Percentiles rank a stretch among this genome's conserved stretches.
These are phyloP conservation scores for Leptoclinus maculatus DNA, from an alignment of 2,797 vertebrate genomes.

Conservation along the genomic window DNA sequence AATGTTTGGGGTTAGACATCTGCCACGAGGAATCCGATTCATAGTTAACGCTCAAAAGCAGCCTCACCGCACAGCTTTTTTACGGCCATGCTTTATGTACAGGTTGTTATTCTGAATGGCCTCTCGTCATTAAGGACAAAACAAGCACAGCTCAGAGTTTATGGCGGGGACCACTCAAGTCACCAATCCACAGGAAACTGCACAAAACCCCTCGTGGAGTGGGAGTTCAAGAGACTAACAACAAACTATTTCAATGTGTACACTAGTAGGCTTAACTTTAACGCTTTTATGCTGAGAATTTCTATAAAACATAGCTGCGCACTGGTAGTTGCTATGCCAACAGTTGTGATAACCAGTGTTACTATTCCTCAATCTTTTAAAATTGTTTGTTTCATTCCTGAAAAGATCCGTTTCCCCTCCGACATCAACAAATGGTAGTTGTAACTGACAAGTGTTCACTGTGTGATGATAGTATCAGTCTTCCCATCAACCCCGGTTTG, in stretches of 20 bases:
- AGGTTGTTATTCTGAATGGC: conserved; percentile 65
- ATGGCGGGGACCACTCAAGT: conserved; percentile 40
- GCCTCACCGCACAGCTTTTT: conserved; percentile 75
- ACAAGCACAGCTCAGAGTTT: conserved; percentile 59
- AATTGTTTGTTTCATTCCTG: background rate
- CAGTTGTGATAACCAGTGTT: background rate
- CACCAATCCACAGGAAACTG: conserved; percentile 48
- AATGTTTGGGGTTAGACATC: conserved; percentile 29
- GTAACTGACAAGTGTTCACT: conserved; percentile 45
- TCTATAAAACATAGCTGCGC: background rate
- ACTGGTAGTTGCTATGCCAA: background rate
- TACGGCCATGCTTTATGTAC: conserved; percentile 81
- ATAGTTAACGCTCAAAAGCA: conserved; percentile 16
- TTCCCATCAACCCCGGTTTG: conserved; percentile 69
- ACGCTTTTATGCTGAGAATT: background rate
- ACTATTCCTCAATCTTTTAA: background rate
- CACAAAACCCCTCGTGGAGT: conserved; percentile 17
- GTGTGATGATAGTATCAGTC: conserved; percentile 56
- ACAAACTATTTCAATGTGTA: conserved; percentile 7
- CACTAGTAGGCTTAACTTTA: background rate
- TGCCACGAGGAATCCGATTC: conserved; percentile 27
- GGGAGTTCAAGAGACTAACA: conserved; percentile 17
- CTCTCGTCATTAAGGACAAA: conserved; percentile 73
- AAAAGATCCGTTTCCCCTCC: background rate
- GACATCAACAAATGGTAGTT: conserved; percentile 40